phyloP scores from a whole-genome alignment of 2,888 invertebrate species.

The Mythimna impura region DNA sequence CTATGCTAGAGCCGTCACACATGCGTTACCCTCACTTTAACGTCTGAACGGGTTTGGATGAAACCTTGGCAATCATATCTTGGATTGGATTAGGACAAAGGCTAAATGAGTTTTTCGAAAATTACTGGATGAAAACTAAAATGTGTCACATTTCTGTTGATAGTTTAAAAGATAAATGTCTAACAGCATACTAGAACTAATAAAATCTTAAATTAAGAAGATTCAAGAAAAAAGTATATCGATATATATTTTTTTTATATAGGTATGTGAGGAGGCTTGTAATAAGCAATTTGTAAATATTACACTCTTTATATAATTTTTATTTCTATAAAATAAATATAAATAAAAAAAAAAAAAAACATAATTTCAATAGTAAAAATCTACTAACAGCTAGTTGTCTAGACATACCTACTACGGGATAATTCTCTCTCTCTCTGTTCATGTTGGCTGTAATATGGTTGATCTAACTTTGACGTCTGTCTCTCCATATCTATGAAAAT shows the following conservation, averaged over 20 bases:
- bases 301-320: too few species aligned
- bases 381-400: background rate
- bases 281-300: too few species aligned
- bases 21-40: background rate
- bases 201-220: background rate
- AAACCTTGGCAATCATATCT: background rate
- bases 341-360: too few species aligned
- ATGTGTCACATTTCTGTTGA: background rate
- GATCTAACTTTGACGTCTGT: too few species aligned
- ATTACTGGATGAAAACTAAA: background rate
- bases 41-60: background rate
- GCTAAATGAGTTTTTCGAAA: background rate
- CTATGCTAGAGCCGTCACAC: background rate
- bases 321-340: too few species aligned
- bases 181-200: background rate
- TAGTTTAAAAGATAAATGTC: background rate
- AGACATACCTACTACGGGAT: too few species aligned
- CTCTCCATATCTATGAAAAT: too few species aligned
- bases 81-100: background rate
- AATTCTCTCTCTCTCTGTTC: background rate
- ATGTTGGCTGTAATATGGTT: too few species aligned
- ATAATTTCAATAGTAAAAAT: background rate
- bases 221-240: background rate
- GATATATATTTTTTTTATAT: too few species aligned
- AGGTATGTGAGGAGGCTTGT: too few species aligned